Conservation (phyloP, 2,797 vertebrate genomes). For the Cygnus olor region DNA sequence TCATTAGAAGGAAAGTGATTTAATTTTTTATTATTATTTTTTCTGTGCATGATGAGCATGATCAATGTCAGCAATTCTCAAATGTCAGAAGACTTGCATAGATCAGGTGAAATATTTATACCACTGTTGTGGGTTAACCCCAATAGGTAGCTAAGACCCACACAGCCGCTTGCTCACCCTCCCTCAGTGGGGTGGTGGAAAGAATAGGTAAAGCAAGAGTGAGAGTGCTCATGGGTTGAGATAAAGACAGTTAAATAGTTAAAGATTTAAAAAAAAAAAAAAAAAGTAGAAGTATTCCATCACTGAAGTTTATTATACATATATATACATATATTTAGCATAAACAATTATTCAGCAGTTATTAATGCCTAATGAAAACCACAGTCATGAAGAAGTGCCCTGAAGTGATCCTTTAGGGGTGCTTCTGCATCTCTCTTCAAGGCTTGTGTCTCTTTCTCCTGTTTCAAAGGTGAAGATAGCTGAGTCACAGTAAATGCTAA, state of each 20-base stretch:
- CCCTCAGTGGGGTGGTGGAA: accelerated
- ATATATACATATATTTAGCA: neutral
- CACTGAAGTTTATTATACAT: neutral
- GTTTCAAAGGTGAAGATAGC: slow-evolving; percentile 20
- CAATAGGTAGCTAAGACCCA: neutral
- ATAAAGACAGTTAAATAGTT: neutral
- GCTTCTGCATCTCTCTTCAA: slow-evolving; percentile 5
- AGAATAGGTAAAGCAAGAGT: neutral
- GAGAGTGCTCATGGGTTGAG: neutral
- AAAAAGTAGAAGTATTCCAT: neutral
- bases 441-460: slow-evolving; percentile 16
- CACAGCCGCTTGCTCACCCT: neutral
- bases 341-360: slow-evolving; percentile 7
- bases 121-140: neutral
- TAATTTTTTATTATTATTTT: neutral
- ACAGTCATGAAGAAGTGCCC: neutral
- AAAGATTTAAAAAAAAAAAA: neutral
- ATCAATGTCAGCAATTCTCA: neutral
- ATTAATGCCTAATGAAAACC: slow-evolving; percentile 40
- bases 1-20: neutral
- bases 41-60: slow-evolving; percentile 14
- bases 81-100: neutral
- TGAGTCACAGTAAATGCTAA: slow-evolving; percentile 54
- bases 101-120: neutral
- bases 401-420: slow-evolving; percentile 20